Base-by-base conservation (phyloP, 2,888 invertebrate species). In the Augiades crinisus region DNA sequence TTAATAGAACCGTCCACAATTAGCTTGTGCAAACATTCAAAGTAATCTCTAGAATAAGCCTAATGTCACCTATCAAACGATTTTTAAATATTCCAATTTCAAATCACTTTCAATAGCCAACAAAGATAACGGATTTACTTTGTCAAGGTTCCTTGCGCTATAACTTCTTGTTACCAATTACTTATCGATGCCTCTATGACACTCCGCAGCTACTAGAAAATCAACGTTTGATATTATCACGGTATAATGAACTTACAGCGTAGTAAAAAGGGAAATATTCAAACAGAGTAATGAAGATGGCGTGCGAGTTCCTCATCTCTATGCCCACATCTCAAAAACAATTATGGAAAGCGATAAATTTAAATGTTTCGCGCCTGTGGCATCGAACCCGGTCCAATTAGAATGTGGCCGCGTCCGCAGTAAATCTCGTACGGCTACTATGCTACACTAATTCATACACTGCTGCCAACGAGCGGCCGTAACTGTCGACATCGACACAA, bases 401-500 rank as follows among this genome's bases (percentile, higher is more conserved):
- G 88, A 78, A 74, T 66, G 67, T 64, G 68, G 70, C 71, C 70
- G 70, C 75, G 75, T 77, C 78, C 68, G 79, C 79, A 83, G 78
- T 88, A 89, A 89, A 89, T 89, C 88, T 88, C 75, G 61, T 61
- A 54, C 62, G 68, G 88, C 89, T 89, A 87, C 89, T 78, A 82
- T 62, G 80, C 83, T 88, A 87, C 88, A 88, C 89, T 86, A 88
- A 88, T 88, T 88, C 88, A 86, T 85, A 80, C 75, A 68, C 72
- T 71, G 68, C 75, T 72, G 73, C 79, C 78, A 78, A 73, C 78
- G 75, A 75, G 72, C 60, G 52, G 59, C 70, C 71, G 76, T 78
- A 78, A 74, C 83, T 79, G 83, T 84, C 81, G 62, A 76, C 72
- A 66, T 78, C 72, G 72, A 83, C 80, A 78, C 73, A 68, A 67